Base-by-base conservation (phyloP, 2,113 vertebrate species). In the Gasterosteus aculeatus region DNA sequence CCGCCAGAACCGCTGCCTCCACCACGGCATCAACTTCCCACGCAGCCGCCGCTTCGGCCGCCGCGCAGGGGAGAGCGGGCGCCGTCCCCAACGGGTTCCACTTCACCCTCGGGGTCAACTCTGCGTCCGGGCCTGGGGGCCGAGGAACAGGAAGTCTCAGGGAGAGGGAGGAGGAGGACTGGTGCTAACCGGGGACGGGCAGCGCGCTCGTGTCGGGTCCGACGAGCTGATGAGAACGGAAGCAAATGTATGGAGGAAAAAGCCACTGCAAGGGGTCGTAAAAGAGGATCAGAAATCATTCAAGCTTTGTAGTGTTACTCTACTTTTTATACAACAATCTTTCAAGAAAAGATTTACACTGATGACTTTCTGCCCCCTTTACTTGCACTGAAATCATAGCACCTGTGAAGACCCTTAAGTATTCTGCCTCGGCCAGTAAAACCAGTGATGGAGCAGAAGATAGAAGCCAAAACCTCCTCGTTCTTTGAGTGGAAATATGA, bases 81-180 rank as follows among this genome's bases (percentile, higher is more conserved):
- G 95, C 92, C 0, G 95, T 99, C 76, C 96, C 97, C 51, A 99
- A 99, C 0, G 97, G 97, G 9, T 99, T 95, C 92, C 97, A 99
- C 80, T 98, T 97, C 89, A 95, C 95, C 33, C 91, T 98, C 84
- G 96, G 97, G 19, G 93, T 96, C 83, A 94, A 92, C 87, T 47
- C 95, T 0, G 93, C 94, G 1, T 85, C 95, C 0, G 93, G 93
- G 10, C 78, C 91, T 1, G 91, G 91, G 56, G 61, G 91, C 71
- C 88, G 95, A 85, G 90, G 94, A 71, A 89, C 93, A n/a, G 94
- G 95, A 69, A 95, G 95, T 90, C 96, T 97, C 94, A 95, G 94
- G 41, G 95, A 96, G 84, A 90, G 93, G 1, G 95, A 96, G 0
- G 95, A 96, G 71, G 96, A 98, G 10, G 97, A 98, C 92, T 98